Conservation (phyloP, 30 jellyfish, hydroid and myxozoan species). For the Pelagia noctiluca region DNA sequence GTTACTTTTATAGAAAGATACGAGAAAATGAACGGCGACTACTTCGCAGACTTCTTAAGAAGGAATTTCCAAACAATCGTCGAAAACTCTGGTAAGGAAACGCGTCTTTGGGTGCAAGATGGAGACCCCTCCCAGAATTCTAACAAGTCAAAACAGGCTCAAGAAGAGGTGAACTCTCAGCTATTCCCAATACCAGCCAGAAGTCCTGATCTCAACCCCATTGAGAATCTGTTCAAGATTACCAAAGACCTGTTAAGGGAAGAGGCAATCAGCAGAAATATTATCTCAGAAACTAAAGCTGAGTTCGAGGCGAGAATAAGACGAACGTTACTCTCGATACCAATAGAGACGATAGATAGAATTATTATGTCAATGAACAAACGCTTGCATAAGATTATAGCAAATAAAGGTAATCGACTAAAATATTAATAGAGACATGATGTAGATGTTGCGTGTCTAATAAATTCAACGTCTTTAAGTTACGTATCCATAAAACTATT, state of each 20-base stretch:
- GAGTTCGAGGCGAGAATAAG: conserved; percentile 25
- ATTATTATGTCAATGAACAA: conserved; percentile 43
- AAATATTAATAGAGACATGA: conserved; percentile 50
- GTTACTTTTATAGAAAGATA: conserved; percentile 48
- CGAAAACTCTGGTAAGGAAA: conserved; percentile 32
- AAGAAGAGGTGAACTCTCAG: neutral
- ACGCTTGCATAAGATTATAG: conserved; percentile 21
- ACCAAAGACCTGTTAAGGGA: conserved; percentile 11
- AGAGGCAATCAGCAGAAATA: conserved; percentile 23
- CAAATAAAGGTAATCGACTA: conserved; percentile 34
- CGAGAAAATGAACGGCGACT: conserved; percentile 29
- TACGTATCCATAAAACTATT: neutral
- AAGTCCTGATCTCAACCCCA: conserved; percentile 48
- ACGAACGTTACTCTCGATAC: neutral
- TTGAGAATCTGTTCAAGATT: conserved; percentile 20
- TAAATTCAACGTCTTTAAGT: neutral
- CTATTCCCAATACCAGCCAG: conserved; percentile 35
- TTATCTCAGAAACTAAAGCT: neutral
- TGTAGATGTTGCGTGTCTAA: neutral
- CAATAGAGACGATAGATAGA: conserved; percentile 21
- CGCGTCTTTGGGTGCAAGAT: conserved; percentile 28
- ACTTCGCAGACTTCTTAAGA: conserved; percentile 46
- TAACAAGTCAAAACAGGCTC: conserved; percentile 5
- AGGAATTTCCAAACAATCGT: conserved; percentile 29
- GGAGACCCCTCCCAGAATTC: conserved; percentile 21